phyloP scores from a whole-genome alignment of 1,140 invertebrate species.

The Brachionus paranguensis region DNA sequence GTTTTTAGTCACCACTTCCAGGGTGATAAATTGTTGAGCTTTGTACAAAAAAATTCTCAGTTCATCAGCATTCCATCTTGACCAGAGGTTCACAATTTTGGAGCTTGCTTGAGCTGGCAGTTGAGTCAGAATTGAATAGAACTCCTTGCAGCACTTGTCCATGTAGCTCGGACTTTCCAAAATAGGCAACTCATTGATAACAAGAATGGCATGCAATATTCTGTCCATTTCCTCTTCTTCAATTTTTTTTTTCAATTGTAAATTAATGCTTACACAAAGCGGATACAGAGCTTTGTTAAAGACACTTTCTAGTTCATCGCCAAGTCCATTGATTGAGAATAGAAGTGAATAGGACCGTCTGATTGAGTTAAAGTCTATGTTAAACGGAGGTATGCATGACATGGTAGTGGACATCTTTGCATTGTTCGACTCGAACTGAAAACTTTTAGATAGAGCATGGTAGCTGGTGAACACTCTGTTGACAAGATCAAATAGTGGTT shows the following conservation, averaged over 20 bases:
- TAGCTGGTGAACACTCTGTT: neutral
- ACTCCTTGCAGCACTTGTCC: slow-evolving; percentile 70
- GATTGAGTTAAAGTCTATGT: slow-evolving; percentile 59
- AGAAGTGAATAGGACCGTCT: slow-evolving; percentile 63
- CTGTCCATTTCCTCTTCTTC: slow-evolving; percentile 58
- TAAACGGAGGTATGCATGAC: slow-evolving; percentile 34
- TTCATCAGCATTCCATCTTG: slow-evolving; percentile 65
- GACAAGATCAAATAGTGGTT: neutral
- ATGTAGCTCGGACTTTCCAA: slow-evolving; percentile 72
- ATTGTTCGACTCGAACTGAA: neutral
- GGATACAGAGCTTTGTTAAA: slow-evolving; percentile 71
- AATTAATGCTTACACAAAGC: slow-evolving; percentile 66
- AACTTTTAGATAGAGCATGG: neutral
- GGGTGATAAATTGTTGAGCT: slow-evolving; percentile 78
- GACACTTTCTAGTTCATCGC: slow-evolving; percentile 62
- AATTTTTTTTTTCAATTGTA: slow-evolving; percentile 64
- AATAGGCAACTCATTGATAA: slow-evolving; percentile 78
- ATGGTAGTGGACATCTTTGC: neutral
- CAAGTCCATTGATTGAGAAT: slow-evolving; percentile 57
- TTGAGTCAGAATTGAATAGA: slow-evolving; percentile 70
- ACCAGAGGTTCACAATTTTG: slow-evolving; percentile 71
- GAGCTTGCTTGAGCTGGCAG: slow-evolving; percentile 72
- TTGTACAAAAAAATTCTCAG: slow-evolving; percentile 69
- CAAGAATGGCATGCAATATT: slow-evolving; percentile 69
- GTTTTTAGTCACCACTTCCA: slow-evolving; percentile 63